Conservation (phyloP, 1,140 invertebrate species). For the Apis dorsata region DNA sequence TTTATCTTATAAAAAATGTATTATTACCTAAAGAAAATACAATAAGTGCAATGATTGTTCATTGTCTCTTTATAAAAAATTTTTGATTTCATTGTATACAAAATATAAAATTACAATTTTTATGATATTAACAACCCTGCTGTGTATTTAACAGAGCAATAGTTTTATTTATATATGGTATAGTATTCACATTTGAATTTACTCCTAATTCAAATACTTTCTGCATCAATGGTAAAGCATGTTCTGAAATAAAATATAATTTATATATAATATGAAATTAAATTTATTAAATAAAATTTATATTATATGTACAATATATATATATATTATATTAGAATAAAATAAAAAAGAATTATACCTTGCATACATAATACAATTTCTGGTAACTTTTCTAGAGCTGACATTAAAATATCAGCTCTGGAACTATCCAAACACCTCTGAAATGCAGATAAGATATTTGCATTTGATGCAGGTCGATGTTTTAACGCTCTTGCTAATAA, state of each 20-base stretch:
- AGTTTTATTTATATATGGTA: slow-evolving; percentile 88
- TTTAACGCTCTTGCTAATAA: slow-evolving; percentile 85
- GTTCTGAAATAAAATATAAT: slow-evolving; percentile 82
- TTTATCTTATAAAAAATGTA: neutral
- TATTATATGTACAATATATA: no score
- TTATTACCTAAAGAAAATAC: slow-evolving; percentile 4
- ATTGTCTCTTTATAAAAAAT: slow-evolving; percentile 43
- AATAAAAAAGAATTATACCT: slow-evolving; percentile 76
- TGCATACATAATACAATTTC: slow-evolving; percentile 91
- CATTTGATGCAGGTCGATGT: slow-evolving; percentile 82
- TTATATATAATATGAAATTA: neutral
- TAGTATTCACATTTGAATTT: slow-evolving; percentile 88
- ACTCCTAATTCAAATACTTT: slow-evolving; percentile 92
- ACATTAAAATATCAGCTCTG: slow-evolving; percentile 88
- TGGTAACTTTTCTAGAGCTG: slow-evolving; percentile 90
- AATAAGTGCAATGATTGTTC: slow-evolving; percentile 10
- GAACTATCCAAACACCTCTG: slow-evolving; percentile 89
- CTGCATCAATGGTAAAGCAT: slow-evolving; percentile 88
- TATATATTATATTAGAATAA: neutral
- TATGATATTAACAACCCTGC: slow-evolving; percentile 84
- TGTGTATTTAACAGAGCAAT: slow-evolving; percentile 91
- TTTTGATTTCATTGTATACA: slow-evolving; percentile 53
- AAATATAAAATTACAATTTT: slow-evolving; percentile 52
- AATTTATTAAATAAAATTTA: no score
- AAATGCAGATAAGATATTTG: slow-evolving; percentile 86